These are phyloP conservation scores for Pomatorhinus ruficollis DNA, from an alignment of 2,113 vertebrate species.

Conservation along the genomic window DNA sequence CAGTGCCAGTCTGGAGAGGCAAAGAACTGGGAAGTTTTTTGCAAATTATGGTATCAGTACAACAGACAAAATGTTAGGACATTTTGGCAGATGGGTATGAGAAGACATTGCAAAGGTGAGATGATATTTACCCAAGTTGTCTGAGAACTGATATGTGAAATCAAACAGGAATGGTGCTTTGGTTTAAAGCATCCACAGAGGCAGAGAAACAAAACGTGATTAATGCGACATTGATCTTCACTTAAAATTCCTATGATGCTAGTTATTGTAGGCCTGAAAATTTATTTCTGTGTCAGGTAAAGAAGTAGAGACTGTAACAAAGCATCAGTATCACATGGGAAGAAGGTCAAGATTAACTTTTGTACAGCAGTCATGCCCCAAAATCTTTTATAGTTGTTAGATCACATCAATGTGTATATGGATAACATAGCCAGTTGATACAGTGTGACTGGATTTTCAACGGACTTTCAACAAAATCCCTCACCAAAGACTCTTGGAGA, in stretches of 20 bases:
- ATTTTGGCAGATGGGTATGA: background rate
- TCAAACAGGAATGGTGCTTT: background rate
- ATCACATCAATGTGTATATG: background rate
- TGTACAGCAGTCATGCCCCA: background rate
- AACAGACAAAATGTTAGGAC: background rate
- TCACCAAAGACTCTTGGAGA: conserved; percentile 21
- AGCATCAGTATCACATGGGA: background rate
- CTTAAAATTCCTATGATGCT: background rate
- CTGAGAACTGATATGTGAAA: background rate
- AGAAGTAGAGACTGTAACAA: background rate
- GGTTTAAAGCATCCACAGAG: background rate
- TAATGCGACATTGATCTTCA: background rate
- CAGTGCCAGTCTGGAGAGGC: background rate
- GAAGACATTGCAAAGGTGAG: background rate
- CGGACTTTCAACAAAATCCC: conserved; percentile 44
- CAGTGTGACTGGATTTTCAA: conserved; percentile 53
- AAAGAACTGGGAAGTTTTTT: background rate
- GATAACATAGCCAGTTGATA: conserved; percentile 27
- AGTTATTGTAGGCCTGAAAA: background rate
- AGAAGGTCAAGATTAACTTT: conserved; percentile 16
- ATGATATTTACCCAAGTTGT: background rate
- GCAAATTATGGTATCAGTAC: background rate
- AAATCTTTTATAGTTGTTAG: conserved; percentile 12
- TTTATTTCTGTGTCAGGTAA: background rate
- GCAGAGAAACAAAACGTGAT: background rate